Base-by-base conservation (phyloP, 2,888 invertebrate genomes). In the Pinctada fucata region DNA sequence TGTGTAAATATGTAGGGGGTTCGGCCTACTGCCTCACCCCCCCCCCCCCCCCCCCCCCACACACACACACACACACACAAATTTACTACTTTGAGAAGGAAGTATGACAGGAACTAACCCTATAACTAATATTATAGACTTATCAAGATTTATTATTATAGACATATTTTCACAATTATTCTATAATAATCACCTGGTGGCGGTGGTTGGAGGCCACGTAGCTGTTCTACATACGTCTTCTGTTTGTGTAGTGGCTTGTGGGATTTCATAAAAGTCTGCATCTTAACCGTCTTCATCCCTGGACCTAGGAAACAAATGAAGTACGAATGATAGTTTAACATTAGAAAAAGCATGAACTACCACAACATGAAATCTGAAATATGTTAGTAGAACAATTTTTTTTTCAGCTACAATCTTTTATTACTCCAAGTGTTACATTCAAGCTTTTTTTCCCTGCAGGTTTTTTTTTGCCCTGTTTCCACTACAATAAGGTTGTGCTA, bases 201-300 rank as follows among this genome's bases (percentile, higher is more conserved):
- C 1, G 85, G 84, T 71, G 88, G 86, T 52, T 88, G 87, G 52
- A 91, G 82, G 51, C 86, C 86, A 81, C 89, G 86, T 6, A 91
- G 82, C 78, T 90, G 90, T 78, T 91, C 83, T 5, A 86, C 85
- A 79, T 91, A 91, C 0, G 91, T 91, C 84, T 88, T 86, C 2
- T 91, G 89, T 84, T 87, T 87, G 83, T 91, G 91, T 1, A 86
- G 75, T 6, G 90, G 88, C 70, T 85, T 84, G 58, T 85, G 85
- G 10, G 88, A 80, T 65, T 81, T 84, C 75, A 88, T 76, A 47
- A 86, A 82, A n/a, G 88, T 84, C 69, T 83, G 82, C 65, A 80
- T 83, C 73, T 84, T 72, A 6, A 86, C 82, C 16, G 72, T 75
- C 50, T 50, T 71, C 58, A 58, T 75, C 58, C 71, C 67, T 66